Base-by-base conservation (phyloP, 2,113 vertebrate genomes). In the Prinia subflava region DNA sequence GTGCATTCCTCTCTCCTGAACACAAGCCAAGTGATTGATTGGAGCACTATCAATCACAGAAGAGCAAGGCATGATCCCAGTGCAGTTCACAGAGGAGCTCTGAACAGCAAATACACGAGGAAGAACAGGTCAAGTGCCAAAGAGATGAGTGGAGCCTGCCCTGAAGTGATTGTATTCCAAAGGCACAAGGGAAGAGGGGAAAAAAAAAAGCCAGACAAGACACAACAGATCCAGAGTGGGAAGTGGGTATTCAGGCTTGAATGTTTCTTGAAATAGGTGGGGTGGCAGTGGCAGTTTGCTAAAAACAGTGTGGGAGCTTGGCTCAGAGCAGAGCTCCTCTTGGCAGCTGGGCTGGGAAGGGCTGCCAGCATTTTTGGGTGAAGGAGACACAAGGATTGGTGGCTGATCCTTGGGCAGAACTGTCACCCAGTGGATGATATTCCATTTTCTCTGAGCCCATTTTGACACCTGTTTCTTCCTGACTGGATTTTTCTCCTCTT, bases 281-380 rank as follows among this genome's bases (percentile, higher is more conserved):
- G 79, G 94, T 95, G 85, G 13, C 93, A 85, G 71, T 88, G 87
- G 93, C 88, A 95, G 90, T 42, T 94, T 94, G 85, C 90, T 97
- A 97, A 94, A 93, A 96, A 31, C 83, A 90, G 87, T 92, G 76
- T 93, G 95, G 83, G 92, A 96, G 93, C 92, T 92, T 94, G 95
- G 90, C 87, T 90, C 64, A 71, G 57, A n/a, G 90, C 79, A 71
- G 44, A 6, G 4, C 89, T 93, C 12, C 77, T 79, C 82, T 81
- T 90, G 93, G 68, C 83, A 96, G 71, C 35, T 81, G 64, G 90
- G 90, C 56, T 87, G 80, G 68, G 90, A 89, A 82, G 83, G 39
- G 39, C 83, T 91, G 92, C 90, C 88, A 88, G n/a, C 52, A 30
- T 79, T 81, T 60, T 76, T 13, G 65, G 86, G 87, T 76, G 76